Percentiles rank a stretch among this genome's conserved stretches.
Evolutionary conservation across 2,113 vertebrate genomes (phyloP).

Genomic region (Podarcis cretensis): DNA sequence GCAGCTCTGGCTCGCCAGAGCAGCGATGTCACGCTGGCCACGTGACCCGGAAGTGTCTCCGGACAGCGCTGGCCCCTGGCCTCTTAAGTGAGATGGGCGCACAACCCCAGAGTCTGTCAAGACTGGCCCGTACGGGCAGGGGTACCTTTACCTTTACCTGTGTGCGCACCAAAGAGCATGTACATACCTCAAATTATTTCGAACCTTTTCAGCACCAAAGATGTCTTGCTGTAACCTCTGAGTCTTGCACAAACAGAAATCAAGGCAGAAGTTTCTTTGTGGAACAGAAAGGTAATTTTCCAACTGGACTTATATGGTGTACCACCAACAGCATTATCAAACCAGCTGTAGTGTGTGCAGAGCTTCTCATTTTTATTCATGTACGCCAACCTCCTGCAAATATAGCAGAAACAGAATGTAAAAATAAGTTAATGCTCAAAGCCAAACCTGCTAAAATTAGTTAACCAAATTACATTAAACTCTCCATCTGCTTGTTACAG

Average conservation of each 20-base stretch:
- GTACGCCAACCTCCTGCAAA: conserved; percentile 52
- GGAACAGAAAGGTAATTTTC: conserved; percentile 47
- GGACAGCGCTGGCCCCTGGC: no score
- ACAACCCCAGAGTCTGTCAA: no score
- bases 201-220: neutral
- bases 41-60: no score
- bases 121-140: no score
- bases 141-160: no score
- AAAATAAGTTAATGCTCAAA: conserved; percentile 66
- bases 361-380: conserved; percentile 66
- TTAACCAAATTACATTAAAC: conserved; percentile 69
- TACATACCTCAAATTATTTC: neutral
- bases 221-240: neutral
- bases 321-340: conserved; percentile 60
- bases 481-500: conserved; percentile 67
- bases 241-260: conserved; percentile 27
- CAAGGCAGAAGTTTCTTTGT: conserved; percentile 23
- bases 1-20: no score
- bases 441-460: conserved; percentile 72
- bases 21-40: no score
- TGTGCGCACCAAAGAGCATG: neutral
- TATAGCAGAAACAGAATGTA: conserved; percentile 64
- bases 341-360: conserved; percentile 46
- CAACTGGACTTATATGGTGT: conserved; percentile 41
- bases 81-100: no score